Conservation (phyloP, 2,113 vertebrate species). For the Acrocephalus kingi region DNA sequence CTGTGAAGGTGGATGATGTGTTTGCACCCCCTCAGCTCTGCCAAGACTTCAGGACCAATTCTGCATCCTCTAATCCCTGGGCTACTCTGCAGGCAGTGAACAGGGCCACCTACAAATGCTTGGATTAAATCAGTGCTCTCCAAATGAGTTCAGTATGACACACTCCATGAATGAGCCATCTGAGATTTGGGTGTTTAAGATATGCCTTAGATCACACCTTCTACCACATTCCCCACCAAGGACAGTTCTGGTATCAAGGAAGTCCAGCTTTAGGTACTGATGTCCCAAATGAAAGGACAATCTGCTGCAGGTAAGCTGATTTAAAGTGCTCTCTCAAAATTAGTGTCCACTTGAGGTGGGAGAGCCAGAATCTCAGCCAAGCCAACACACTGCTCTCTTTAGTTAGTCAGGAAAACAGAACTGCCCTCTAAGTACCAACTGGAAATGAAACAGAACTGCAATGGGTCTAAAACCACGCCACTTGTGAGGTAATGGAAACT, state of each 20-base stretch:
- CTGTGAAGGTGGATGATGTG: neutral
- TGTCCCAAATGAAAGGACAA: neutral
- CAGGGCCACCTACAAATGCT: neutral
- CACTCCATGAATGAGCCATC: neutral
- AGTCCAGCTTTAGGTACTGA: neutral
- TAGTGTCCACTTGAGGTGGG: neutral
- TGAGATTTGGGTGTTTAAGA: neutral
- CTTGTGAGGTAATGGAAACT: neutral
- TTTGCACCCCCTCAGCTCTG: neutral
- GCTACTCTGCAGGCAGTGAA: neutral
- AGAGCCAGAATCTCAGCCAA: neutral
- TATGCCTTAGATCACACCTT: neutral
- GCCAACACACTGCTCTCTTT: neutral
- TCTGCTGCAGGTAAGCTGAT: neutral
- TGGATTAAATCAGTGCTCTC: neutral
- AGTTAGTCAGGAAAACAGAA: neutral
- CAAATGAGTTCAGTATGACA: neutral
- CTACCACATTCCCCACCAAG: neutral
- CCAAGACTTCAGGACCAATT: neutral
- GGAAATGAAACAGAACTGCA: neutral
- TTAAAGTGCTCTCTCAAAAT: neutral
- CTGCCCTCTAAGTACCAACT: neutral
- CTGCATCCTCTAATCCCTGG: neutral
- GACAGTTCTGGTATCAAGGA: neutral
- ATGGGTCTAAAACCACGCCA: rapidly evolving